A percentile compares a stretch with the other conserved stretches of the same genome.
Conservation (phyloP, 2,888 invertebrate species). For the Chaetogeoica ovagalla region DNA sequence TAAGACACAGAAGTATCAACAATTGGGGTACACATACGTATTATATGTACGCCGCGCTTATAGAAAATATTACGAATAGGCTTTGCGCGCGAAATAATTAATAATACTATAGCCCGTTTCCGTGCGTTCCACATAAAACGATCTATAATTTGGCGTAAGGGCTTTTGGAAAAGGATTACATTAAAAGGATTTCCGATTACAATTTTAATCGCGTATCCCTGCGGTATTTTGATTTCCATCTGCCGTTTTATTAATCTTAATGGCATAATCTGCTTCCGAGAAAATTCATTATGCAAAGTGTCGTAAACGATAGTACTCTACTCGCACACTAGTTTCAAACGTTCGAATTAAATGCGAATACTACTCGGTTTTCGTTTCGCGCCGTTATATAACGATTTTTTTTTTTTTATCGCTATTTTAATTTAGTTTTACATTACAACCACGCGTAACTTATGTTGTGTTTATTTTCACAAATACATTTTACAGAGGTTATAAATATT, state of each 20-base stretch:
- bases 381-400: not conserved
- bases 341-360: not conserved
- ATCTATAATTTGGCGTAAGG: not conserved
- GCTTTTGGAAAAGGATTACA: conserved; percentile 11
- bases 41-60: too few species aligned
- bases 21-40: not conserved
- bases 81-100: not conserved
- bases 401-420: not conserved
- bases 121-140: conserved; percentile 3
- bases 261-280: conserved; percentile 4
- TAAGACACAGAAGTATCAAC: not conserved
- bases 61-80: not conserved
- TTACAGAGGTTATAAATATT: too few species aligned
- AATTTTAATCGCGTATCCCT: not conserved
- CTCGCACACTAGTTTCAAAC: not conserved
- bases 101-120: not conserved
- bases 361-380: not conserved
- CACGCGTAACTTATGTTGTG: not conserved
- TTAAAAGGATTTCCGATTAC: conserved; percentile 25
- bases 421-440: not conserved
- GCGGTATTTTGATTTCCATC: conserved; percentile 25
- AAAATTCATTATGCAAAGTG: conserved; percentile 41
- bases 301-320: conserved; percentile 2
- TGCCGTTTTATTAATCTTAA: conserved; percentile 26
- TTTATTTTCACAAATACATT: too few species aligned